Evolutionary conservation across 2,888 invertebrate species (phyloP).

Genomic region (Pollenia griseotomentosa): DNA sequence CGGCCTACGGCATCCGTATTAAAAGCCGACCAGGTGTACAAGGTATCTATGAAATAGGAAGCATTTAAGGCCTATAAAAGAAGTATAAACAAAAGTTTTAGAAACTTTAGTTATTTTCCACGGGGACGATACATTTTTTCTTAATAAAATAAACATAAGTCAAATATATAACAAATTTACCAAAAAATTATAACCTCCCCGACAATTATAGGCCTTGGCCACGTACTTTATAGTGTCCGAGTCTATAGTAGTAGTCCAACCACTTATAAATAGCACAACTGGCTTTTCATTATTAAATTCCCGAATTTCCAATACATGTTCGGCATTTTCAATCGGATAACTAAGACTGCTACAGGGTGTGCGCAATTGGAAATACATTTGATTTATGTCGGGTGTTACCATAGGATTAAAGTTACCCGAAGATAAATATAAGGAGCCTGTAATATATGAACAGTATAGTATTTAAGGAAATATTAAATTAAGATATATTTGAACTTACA

Average conservation of each 20-base stretch:
- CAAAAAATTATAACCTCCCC: slow-evolving; percentile 79
- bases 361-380: slow-evolving; percentile 77
- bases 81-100: not conserved
- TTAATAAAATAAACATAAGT: no score
- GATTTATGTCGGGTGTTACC: slow-evolving; percentile 75
- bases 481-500: slow-evolving; percentile 23
- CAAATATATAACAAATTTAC: slow-evolving; percentile 68
- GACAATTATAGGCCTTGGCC: slow-evolving; percentile 80
- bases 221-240: slow-evolving; percentile 72
- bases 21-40: slow-evolving; percentile 81
- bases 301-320: slow-evolving; percentile 72
- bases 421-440: slow-evolving; percentile 76
- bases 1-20: slow-evolving; percentile 80
- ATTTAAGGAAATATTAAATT: not conserved
- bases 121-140: no score
- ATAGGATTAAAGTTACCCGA: slow-evolving; percentile 72
- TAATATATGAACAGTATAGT: not conserved
- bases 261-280: slow-evolving; percentile 79
- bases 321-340: slow-evolving; percentile 74
- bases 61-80: slow-evolving; percentile 78
- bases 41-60: slow-evolving; percentile 77
- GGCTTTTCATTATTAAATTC: slow-evolving; percentile 77
- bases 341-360: slow-evolving; percentile 75
- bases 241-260: slow-evolving; percentile 78
- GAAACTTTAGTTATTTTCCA: not conserved